Evolutionary conservation across 2,888 invertebrate genomes (phyloP), one percentile per base, ranked within the genome.

Genomic region (Andrena camellia): DNA sequence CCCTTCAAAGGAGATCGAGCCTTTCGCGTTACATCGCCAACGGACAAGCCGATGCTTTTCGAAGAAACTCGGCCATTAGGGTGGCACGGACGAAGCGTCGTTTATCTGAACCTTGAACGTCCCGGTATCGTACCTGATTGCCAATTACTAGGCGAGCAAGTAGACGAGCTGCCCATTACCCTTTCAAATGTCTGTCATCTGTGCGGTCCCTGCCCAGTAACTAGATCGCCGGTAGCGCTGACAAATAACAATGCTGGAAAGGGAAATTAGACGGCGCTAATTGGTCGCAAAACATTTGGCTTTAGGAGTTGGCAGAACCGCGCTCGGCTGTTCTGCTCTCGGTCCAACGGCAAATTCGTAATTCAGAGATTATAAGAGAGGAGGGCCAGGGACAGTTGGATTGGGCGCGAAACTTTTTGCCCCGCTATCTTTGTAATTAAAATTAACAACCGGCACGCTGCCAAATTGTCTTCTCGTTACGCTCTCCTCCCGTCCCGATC

Each of bases 401-500:
- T 60, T 26, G 67, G 81, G 73, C 57, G 74, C 66, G 67, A 76
- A 74, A 83, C 50, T 85, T 90, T 91, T 90, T 88, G 86, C 87
- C 88, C 82, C 88, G 91, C 92, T 92, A 93, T 93, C 92, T 92
- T 92, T 89, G 91, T 91, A 92, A 93, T 93, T 92, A 93, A 94
- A 94, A 93, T 93, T 91, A 92, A 92, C 90, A 92, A 92, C 92
- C 92, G 90, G 90, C 91, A 88, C 90, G 91, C 90, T 92, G 94
- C 93, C 93, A 93, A 94, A 94, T 94, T 93, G 93, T 92, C 89
- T 90, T 78, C 89, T 91, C 92, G 92, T 92, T 92, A 90, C 84
- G 88, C 89, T 80, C 84, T 81, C 82, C 87, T 81, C 69, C 82
- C 76, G 70, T 78, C 78, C 64, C 71, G 78, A 83, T 78, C 88